phyloP scores from a whole-genome alignment of 1,140 invertebrate species.

The Trichogramma pretiosum region DNA sequence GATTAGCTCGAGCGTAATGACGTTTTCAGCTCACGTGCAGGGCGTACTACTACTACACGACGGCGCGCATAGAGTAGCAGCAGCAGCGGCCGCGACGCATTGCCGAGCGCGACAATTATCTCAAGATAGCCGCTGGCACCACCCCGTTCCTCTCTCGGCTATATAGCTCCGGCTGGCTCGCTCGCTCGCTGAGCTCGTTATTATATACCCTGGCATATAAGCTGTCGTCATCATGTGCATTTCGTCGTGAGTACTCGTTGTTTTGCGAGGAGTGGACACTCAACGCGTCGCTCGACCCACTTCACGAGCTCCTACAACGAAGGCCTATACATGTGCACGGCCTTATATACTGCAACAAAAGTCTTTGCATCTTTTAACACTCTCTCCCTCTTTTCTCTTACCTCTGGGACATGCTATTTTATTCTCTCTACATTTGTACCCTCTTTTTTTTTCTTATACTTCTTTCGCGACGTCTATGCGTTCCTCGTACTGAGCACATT shows the following conservation, averaged over 20 bases:
- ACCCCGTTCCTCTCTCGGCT: constrained; percentile 26
- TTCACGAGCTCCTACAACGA: background rate
- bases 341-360: no score
- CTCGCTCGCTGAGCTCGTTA: no score
- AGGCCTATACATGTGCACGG: no score
- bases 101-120: constrained; percentile 9
- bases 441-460: background rate
- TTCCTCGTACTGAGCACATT: no score
- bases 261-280: constrained; percentile 24
- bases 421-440: constrained; percentile 3
- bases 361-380: no score
- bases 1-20: constrained; percentile 10
- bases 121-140: constrained; percentile 4
- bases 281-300: background rate
- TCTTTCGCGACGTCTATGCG: no score
- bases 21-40: constrained; percentile 3
- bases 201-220: no score
- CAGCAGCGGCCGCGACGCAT: no score
- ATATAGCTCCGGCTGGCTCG: no score
- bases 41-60: no score
- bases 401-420: constrained; percentile 8
- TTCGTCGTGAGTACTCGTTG: constrained; percentile 25
- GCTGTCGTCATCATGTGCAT: constrained; percentile 23
- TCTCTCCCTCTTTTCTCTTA: constrained; percentile 5
- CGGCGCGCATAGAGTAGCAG: no score